Percentiles rank a stretch among this genome's conserved stretches.
phyloP scores from a whole-genome alignment of 2,888 invertebrate genomes.

The Chalcosyrphus nemorum region DNA sequence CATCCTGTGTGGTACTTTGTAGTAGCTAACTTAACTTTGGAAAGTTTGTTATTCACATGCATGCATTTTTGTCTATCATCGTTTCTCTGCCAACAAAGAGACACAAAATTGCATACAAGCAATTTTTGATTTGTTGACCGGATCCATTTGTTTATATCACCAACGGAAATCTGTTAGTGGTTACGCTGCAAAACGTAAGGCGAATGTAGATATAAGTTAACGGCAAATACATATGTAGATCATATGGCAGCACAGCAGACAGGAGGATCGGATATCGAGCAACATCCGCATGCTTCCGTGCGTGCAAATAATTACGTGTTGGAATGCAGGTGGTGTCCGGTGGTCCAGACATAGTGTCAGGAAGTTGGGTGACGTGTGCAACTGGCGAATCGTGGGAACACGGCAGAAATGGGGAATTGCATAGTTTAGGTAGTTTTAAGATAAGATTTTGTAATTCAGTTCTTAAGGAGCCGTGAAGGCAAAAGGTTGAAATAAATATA shows the following conservation, averaged over 20 bases:
- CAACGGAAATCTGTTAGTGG: too few relatives aligned
- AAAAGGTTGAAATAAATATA: neutral
- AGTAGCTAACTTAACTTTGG: too few relatives aligned
- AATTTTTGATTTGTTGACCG: too few relatives aligned
- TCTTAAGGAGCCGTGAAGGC: neutral
- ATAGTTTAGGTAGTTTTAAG: neutral
- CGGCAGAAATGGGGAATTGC: neutral
- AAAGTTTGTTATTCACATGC: too few relatives aligned
- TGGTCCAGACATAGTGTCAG: too few relatives aligned
- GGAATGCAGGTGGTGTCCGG: neutral
- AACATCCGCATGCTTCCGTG: neutral
- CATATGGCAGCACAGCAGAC: neutral
- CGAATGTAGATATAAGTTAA: too few relatives aligned
- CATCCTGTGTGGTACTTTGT: too few relatives aligned
- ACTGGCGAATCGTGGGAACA: neutral
- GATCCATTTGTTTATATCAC: too few relatives aligned
- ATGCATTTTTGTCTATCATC: too few relatives aligned
- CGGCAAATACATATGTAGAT: neutral
- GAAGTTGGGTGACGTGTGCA: neutral
- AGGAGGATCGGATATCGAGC: neutral
- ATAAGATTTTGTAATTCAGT: neutral
- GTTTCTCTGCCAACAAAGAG: too few relatives aligned
- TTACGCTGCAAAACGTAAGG: too few relatives aligned
- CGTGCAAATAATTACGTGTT: neutral
- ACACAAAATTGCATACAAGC: too few relatives aligned